Evolutionary conservation across 2,888 invertebrate genomes (phyloP), one percentile per base, ranked within the genome.

Genomic region (Flexamia atlantica): DNA sequence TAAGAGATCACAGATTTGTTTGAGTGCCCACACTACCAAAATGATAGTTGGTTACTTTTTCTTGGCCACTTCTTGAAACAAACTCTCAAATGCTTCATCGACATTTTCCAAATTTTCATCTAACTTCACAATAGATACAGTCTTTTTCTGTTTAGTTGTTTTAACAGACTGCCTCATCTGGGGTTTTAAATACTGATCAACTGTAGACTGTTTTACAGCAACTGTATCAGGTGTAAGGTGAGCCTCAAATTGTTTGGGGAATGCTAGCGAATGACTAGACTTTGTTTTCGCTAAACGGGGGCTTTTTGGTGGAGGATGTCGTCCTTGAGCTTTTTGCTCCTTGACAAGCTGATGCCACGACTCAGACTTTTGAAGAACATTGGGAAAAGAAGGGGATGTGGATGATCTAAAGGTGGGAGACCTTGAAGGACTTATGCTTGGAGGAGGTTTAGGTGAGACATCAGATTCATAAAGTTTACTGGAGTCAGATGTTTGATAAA

Each of bases 21-120:
- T 81, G 20, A 57, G 57, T 64, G 81, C 64, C 64, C 60, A n/a
- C 76, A 46, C 40, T 46, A 42, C 23, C 42, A 76, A 72, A 46
- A 46, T 46, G 14, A 23, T 17, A 10, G 23, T 14, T 28, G 46
- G 30, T 20, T 50, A 76, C 76, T 76, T 76, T 46, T 50, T 46
- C 23, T 76, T 76, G 76, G 76, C 76, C 76, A 76, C 85, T 85
- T 88, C 88, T 83, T 86, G 86, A 84, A 97, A 96, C 88, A 97
- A 93, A 90, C 95, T 95, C 90, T 97, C 97, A 92, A 97, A 97
- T 87, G 96, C 96, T 91, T 94, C 95, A 90, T 97, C 97, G 85
- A 97, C 95, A 91, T 97, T 96, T 9, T 88, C 89, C 14, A 89
- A 86, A 84, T 89, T 88, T 82, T 89, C 89, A 90, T 92, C 94